Conservation (phyloP, 2,113 vertebrate species). For the Pygoscelis adeliae region DNA sequence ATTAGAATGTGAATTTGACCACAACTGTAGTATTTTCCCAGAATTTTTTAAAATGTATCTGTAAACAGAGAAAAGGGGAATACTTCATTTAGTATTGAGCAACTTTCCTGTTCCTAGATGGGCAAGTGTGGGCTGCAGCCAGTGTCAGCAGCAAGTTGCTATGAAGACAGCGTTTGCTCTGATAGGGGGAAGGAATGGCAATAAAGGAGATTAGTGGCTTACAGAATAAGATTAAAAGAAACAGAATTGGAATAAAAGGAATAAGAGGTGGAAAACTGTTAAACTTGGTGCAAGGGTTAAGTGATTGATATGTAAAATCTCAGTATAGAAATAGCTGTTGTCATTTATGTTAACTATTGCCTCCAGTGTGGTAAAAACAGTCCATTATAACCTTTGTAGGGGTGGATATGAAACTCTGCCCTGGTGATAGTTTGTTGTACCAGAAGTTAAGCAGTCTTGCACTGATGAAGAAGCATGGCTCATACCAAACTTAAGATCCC, state of each 20-base stretch:
- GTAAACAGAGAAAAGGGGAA: background rate
- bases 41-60: background rate
- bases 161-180: background rate
- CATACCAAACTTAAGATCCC: background rate
- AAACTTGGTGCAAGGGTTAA: background rate
- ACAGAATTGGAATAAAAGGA: background rate
- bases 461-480: background rate
- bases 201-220: background rate
- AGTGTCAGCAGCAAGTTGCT: background rate
- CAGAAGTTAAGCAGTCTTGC: background rate
- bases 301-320: background rate
- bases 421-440: background rate
- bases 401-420: background rate
- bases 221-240: background rate
- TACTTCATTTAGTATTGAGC: background rate
- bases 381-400: background rate
- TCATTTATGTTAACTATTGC: background rate
- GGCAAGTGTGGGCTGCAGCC: background rate
- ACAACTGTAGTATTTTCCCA: background rate
- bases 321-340: background rate
- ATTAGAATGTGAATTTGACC: background rate
- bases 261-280: background rate
- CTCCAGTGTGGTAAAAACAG: background rate
- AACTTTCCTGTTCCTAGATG: slow-evolving; percentile 3
- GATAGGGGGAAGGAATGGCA: background rate